Evolutionary conservation across 2,113 vertebrate genomes (phyloP).

Genomic region (Corythornis vintsioides): DNA sequence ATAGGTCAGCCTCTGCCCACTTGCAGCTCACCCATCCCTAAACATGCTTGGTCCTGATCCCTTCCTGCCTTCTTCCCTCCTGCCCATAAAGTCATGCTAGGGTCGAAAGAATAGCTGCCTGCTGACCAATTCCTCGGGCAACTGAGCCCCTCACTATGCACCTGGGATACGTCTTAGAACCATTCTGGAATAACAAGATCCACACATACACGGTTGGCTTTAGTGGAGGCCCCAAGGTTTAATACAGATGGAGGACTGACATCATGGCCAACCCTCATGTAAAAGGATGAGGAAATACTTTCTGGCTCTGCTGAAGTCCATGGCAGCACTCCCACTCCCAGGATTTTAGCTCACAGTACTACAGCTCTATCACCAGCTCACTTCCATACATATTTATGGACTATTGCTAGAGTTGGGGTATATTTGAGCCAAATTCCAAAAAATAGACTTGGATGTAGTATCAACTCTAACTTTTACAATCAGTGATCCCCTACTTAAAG

Average conservation of each 20-base stretch:
- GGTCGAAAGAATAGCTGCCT: neutral
- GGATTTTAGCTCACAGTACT: neutral
- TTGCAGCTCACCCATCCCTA: neutral
- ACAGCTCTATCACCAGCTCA: neutral
- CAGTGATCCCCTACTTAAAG: neutral
- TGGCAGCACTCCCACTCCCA: constrained; percentile 25
- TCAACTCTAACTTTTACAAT: neutral
- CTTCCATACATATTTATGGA: neutral
- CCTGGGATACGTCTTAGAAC: neutral
- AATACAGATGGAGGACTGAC: neutral
- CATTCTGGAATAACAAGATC: neutral
- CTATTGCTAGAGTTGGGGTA: neutral
- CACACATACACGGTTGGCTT: neutral
- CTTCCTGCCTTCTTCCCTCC: neutral
- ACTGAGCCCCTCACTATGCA: neutral
- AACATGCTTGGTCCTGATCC: neutral
- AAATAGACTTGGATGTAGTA: neutral
- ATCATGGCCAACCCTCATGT: neutral
- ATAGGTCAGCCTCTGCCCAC: neutral
- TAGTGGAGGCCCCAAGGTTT: neutral
- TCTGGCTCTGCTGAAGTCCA: neutral
- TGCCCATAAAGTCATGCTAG: neutral
- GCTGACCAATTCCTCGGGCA: neutral
- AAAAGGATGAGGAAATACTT: constrained; percentile 10
- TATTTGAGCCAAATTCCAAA: constrained; percentile 2